Evolutionary conservation across 2,113 vertebrate species (phyloP).

Genomic region (Camarhynchus parvulus): DNA sequence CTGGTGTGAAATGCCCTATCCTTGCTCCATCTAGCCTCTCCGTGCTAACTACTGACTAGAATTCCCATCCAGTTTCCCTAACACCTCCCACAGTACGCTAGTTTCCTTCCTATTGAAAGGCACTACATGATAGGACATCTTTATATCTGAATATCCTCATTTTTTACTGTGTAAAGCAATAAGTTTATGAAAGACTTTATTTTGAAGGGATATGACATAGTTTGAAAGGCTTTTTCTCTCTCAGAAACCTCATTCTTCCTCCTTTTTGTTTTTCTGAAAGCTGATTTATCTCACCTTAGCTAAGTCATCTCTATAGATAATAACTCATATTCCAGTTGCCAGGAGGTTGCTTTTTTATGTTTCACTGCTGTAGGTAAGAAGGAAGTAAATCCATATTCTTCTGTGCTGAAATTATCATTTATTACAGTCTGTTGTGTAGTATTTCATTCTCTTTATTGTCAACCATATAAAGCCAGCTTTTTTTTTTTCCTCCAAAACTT

Average conservation of each 20-base stretch:
- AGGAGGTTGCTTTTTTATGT: neutral
- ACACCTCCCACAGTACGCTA: neutral
- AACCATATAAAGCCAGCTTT: neutral
- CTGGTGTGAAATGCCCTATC: neutral
- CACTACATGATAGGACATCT: neutral
- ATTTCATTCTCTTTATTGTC: neutral
- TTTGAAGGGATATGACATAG: neutral
- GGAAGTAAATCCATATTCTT: slow-evolving; percentile 24
- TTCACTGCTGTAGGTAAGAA: slow-evolving; percentile 4
- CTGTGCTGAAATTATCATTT: slow-evolving; percentile 8
- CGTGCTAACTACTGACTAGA: neutral
- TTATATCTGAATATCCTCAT: neutral
- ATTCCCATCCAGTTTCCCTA: neutral
- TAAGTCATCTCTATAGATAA: slow-evolving; percentile 25
- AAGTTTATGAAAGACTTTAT: neutral
- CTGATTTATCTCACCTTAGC: slow-evolving; percentile 32
- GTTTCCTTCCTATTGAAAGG: neutral
- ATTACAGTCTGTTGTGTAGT: neutral
- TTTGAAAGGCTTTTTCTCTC: neutral
- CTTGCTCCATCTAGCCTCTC: neutral
- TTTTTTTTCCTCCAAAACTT: neutral
- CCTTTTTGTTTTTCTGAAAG: neutral
- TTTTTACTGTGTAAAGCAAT: neutral
- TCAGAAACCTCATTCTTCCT: neutral
- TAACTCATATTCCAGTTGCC: slow-evolving; percentile 7